phyloP scores from a whole-genome alignment of 2,113 vertebrate genomes.

The Hydrolagus affinis region DNA sequence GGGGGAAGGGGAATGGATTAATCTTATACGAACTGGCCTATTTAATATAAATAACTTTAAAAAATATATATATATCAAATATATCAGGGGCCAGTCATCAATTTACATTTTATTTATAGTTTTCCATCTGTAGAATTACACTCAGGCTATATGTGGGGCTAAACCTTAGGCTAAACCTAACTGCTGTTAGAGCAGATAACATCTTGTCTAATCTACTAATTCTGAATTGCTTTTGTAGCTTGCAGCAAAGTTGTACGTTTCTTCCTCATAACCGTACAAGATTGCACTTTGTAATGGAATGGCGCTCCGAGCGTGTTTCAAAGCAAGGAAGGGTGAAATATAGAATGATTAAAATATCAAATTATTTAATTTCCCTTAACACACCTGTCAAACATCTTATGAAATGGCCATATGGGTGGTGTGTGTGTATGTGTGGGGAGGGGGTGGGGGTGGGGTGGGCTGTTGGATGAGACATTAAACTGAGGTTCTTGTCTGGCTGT shows the following conservation, averaged over 20 bases:
- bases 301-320: conserved; percentile 14
- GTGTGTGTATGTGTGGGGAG: too few species aligned
- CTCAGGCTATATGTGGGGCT: not conserved
- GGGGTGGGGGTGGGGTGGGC: too few species aligned
- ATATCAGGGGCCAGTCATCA: conserved; percentile 6
- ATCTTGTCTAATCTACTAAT: conserved; percentile 31
- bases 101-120: conserved; percentile 27
- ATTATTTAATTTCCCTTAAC: conserved; percentile 14
- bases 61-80: too few species aligned
- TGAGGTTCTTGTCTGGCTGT: too few species aligned
- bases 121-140: conserved; percentile 1
- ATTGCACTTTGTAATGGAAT: conserved; percentile 24
- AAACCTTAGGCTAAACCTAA: not conserved
- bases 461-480: too few species aligned
- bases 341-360: conserved; percentile 29
- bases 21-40: conserved; percentile 23
- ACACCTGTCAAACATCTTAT: not conserved
- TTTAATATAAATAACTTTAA: conserved; percentile 29
- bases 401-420: too few species aligned
- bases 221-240: conserved; percentile 23
- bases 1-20: not conserved
- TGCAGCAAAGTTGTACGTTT: conserved; percentile 22
- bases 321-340: conserved; percentile 1
- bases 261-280: conserved; percentile 8
- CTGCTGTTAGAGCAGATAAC: conserved; percentile 12